These are phyloP conservation scores for Tauraco hartlaubi DNA, from an alignment of 2,797 vertebrate genomes.

Conservation along the genomic window DNA sequence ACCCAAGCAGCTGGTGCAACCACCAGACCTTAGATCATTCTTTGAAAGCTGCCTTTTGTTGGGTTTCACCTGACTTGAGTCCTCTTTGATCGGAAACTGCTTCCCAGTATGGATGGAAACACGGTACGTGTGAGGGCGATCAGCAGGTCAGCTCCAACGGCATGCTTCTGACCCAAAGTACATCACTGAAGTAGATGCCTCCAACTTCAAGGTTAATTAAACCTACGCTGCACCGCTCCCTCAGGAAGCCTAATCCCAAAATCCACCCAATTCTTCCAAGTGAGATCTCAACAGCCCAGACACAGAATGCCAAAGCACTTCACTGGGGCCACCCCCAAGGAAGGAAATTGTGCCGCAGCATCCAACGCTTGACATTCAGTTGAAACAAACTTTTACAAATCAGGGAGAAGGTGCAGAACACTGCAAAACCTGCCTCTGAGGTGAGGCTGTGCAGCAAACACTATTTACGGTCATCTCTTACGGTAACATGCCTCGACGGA, in stretches of 20 bases:
- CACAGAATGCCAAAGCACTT: not conserved
- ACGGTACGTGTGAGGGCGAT: accelerated
- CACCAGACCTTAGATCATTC: not conserved
- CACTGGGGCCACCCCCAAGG: not conserved
- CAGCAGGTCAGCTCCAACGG: not conserved
- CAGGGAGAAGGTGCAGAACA: not conserved
- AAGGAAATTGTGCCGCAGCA: not conserved
- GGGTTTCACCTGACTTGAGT: not conserved
- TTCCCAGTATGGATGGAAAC: not conserved
- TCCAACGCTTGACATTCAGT: not conserved
- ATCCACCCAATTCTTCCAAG: not conserved
- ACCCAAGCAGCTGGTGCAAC: not conserved
- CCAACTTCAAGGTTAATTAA: not conserved
- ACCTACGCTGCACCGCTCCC: not conserved
- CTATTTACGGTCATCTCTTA: not conserved
- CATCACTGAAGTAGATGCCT: not conserved
- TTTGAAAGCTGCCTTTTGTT: not conserved
- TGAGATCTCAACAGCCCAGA: not conserved
- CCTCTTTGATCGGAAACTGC: not conserved
- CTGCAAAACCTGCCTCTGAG: not conserved
- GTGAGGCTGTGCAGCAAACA: not conserved
- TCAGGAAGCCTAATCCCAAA: not conserved
- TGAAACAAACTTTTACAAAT: not conserved
- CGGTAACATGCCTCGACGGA: accelerated
- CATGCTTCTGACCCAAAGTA: not conserved